Conservation (phyloP, 2,888 invertebrate species). For the Caenorhabditis sp. region DNA sequence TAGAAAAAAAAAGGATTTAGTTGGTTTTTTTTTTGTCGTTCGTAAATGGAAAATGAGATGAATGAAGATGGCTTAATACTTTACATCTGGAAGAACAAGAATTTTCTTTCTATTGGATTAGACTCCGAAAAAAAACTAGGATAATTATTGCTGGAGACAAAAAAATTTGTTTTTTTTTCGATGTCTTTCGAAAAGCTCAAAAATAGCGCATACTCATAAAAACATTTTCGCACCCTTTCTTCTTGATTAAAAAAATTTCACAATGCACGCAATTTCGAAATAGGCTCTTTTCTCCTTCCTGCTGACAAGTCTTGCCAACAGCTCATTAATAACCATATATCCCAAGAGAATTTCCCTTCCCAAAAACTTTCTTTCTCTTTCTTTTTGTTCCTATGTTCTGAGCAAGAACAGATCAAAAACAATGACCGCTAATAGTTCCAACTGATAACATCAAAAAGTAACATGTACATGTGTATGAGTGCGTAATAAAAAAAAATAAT, state of each 20-base stretch:
- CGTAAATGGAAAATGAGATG: too few relatives aligned
- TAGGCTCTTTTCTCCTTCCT: not conserved
- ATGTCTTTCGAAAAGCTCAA: too few relatives aligned
- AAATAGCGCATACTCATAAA: not conserved
- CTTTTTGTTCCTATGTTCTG: not conserved
- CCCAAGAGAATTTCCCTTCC: constrained; percentile 1
- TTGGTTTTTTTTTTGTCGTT: too few relatives aligned
- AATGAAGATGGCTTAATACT: too few relatives aligned
- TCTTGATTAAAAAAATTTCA: constrained; percentile 1
- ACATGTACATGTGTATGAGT: not conserved
- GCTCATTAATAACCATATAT: constrained; percentile 3
- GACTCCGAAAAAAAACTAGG: too few relatives aligned
- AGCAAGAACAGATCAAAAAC: not conserved
- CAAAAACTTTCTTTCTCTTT: not conserved
- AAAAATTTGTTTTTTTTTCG: too few relatives aligned
- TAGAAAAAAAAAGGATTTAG: too few relatives aligned
- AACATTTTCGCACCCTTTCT: not conserved
- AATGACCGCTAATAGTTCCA: not conserved
- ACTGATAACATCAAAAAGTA: not conserved
- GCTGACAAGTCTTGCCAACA: constrained; percentile 2
- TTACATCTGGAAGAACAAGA: too few relatives aligned
- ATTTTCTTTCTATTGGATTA: too few relatives aligned
- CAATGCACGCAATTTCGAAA: constrained; percentile 1
- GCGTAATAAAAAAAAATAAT: not conserved
- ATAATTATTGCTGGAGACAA: too few relatives aligned